Evolutionary conservation across 92 coral and sea anemone species (phyloP).

Genomic region (Palythoa grandiflora): DNA sequence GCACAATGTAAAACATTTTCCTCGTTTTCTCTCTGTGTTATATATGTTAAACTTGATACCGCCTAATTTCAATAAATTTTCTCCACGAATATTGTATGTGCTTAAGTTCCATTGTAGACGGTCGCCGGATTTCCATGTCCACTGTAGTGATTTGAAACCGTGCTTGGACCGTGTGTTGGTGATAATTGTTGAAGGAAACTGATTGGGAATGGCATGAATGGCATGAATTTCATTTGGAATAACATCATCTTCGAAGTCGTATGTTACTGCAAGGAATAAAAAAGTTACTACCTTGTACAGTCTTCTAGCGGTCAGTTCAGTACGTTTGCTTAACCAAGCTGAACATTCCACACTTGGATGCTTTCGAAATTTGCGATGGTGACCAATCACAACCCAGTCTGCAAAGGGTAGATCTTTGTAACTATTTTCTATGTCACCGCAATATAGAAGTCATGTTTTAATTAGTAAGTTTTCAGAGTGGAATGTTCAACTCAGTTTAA

Average conservation of each 20-base stretch:
- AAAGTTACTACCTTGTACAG: background rate
- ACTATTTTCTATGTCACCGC: no score
- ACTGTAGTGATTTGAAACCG: constrained; percentile 4
- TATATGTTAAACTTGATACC: constrained; percentile 29
- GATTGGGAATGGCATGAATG: background rate
- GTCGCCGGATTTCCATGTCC: constrained; percentile 26
- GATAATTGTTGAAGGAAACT: background rate
- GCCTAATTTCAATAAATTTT: background rate
- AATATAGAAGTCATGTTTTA: no score
- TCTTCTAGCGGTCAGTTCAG: no score
- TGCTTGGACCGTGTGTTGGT: constrained; percentile 21
- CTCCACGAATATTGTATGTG: constrained; percentile 16
- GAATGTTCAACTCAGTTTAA: no score
- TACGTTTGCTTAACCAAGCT: background rate
- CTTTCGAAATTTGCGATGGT: background rate
- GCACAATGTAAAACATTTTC: constrained; percentile 16
- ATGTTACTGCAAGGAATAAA: constrained; percentile 3
- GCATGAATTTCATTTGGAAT: constrained; percentile 4
- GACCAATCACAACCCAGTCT: no score
- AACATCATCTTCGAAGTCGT: constrained; percentile 9
- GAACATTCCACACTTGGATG: background rate
- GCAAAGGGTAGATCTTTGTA: no score
- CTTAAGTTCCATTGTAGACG: background rate
- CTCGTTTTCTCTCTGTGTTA: constrained; percentile 28
- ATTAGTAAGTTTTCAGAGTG: no score